Percentiles rank a stretch among this genome's conserved stretches.
These are phyloP conservation scores for Sceloporus tristichus DNA, from an alignment of 2,113 vertebrate species.

Conservation along the genomic window DNA sequence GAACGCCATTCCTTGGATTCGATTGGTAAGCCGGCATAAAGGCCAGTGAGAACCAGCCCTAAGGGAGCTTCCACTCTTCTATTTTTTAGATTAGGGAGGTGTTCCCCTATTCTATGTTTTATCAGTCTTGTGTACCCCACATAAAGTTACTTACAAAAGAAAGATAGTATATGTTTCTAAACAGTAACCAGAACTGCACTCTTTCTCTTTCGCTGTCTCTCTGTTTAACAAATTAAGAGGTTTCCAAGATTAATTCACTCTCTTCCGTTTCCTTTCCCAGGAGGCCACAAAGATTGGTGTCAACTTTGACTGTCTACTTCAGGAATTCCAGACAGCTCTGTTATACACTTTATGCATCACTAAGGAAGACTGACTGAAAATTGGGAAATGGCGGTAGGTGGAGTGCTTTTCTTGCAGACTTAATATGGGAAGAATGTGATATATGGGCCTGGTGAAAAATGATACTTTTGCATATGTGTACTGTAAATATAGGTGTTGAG, in stretches of 20 bases:
- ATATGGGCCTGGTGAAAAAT: neutral
- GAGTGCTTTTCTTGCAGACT: neutral
- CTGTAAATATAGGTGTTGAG: neutral
- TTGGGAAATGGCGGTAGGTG: no score
- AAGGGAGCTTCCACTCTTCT: no score
- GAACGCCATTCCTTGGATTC: no score
- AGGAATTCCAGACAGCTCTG: slow-evolving; percentile 38
- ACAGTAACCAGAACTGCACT: neutral
- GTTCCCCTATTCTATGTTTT: no score
- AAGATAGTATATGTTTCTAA: neutral
- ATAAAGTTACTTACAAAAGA: no score
- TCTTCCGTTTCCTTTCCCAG: slow-evolving; percentile 17
- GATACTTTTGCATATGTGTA: neutral
- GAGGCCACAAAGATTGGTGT: neutral
- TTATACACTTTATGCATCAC: slow-evolving; percentile 1
- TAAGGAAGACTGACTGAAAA: neutral
- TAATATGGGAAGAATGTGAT: neutral
- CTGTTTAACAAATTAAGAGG: neutral
- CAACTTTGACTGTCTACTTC: neutral
- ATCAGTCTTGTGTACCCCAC: no score
- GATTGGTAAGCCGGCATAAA: no score
- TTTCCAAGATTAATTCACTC: neutral
- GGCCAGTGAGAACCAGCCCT: no score
- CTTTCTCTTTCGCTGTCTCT: no score
- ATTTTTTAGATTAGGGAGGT: no score